Conservation (phyloP, 2,888 invertebrate genomes). For the Lacanobia wlatinum region DNA sequence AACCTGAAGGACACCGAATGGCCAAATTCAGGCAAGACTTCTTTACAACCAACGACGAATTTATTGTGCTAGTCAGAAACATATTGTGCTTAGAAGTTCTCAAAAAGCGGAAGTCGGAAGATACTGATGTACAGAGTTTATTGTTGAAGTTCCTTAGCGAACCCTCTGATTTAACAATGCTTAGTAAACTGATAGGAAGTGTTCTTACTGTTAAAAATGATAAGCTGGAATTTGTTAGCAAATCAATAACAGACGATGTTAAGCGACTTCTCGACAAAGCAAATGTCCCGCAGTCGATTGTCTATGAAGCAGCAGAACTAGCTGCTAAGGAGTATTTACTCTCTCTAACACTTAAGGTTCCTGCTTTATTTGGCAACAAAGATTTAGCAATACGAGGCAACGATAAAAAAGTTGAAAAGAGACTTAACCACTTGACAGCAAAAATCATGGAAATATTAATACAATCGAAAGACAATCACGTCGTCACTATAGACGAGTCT, state of each 20-base stretch:
- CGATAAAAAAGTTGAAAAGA: constrained; percentile 36
- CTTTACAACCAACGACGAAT: constrained; percentile 40
- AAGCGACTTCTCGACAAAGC: constrained; percentile 2
- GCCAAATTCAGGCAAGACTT: constrained; percentile 47
- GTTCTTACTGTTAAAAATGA: constrained; percentile 26
- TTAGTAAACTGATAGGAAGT: constrained; percentile 33
- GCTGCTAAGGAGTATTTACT: constrained; percentile 30
- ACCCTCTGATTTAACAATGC: constrained; percentile 11
- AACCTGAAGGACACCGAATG: constrained; percentile 39
- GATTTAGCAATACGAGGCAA: constrained; percentile 51
- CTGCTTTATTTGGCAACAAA: constrained; percentile 54
- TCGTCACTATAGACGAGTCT: constrained; percentile 43
- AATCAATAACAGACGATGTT: constrained; percentile 4
- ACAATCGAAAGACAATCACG: constrained; percentile 2
- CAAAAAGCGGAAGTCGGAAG: constrained; percentile 14
- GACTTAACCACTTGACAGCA: constrained; percentile 23
- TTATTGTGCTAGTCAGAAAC: constrained; percentile 40
- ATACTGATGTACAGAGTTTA: background rate
- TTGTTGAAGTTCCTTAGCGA: constrained; percentile 19
- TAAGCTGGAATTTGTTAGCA: constrained; percentile 45
- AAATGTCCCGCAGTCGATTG: background rate
- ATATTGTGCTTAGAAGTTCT: constrained; percentile 38
- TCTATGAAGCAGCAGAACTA: constrained; percentile 11
- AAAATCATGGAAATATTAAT: constrained; percentile 30
- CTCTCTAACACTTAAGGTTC: constrained; percentile 45